Conservation (phyloP, 2,797 vertebrate genomes). For the Dryobates pubescens region DNA sequence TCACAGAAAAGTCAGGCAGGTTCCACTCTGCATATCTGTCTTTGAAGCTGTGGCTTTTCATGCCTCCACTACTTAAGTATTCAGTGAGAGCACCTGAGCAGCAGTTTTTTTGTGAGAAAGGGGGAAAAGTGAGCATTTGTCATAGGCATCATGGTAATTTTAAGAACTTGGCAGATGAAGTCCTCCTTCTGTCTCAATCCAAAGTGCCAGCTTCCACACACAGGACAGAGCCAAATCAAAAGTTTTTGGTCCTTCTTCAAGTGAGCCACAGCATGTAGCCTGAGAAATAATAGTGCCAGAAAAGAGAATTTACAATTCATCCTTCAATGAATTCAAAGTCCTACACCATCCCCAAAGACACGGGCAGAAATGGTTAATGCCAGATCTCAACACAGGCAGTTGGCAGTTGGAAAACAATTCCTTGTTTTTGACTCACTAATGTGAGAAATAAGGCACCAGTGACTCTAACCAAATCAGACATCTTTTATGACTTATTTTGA, state of each 20-base stretch:
- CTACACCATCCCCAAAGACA: neutral
- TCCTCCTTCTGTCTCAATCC: neutral
- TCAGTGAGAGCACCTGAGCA: neutral
- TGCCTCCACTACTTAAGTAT: neutral
- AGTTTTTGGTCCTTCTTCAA: neutral
- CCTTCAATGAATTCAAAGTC: neutral
- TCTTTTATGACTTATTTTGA: neutral
- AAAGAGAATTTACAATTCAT: neutral
- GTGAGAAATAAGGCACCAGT: neutral
- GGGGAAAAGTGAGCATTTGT: fast-evolving
- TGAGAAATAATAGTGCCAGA: neutral
- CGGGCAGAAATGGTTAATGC: neutral
- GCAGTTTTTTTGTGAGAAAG: neutral
- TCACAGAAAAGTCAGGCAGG: neutral
- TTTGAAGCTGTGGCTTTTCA: neutral
- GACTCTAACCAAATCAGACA: neutral
- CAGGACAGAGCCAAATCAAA: neutral
- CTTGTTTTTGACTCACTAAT: neutral
- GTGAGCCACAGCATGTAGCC: neutral
- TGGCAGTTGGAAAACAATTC: neutral
- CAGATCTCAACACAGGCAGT: neutral
- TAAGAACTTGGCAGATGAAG: neutral
- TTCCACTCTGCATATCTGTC: neutral
- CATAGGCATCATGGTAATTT: neutral
- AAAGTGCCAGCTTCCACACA: neutral